Evolutionary conservation across 2,797 vertebrate species (phyloP), one percentile per base, ranked within the genome.

Genomic region (Phalanger gymnotis): DNA sequence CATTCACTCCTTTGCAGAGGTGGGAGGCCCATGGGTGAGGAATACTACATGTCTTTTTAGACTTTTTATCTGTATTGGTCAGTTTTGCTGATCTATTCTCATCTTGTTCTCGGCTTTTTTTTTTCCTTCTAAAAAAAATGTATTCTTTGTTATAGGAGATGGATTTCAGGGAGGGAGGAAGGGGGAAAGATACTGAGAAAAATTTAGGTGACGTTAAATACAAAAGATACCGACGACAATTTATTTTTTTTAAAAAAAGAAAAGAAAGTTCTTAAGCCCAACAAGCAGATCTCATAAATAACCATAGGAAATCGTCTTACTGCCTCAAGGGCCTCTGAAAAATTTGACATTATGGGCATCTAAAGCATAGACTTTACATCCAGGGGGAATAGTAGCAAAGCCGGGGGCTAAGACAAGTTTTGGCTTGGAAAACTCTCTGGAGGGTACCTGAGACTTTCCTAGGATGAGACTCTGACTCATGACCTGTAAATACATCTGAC

Each of bases 231-330:
- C 73, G 11, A 87, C 12, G 51, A 87, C 47, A 51, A 1, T 87
- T 87, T 87, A 87, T 25, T 51, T 81, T n/a, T 2, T 66, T 40
- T 6, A 40, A 51, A 51, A 81, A 87, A 10, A 40, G 40, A 81
- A 87, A 87, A 87, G 73, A 47, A 51, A 87, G 40, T 9, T 87
- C 73, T 51, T 25, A 87, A 97, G 94, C 87, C 87, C 57, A 47
- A 91, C 94, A 90, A 61, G 87, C 3, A 92, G 94, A 96, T 31
- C 91, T 90, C 30, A 3, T 54, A 51, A 90, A 92, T 54, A 40
- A 92, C 91, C 90, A 95, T 93, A 96, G 96, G 53, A 94, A 91
- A 95, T 94, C 93, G 93, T 96, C 95, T 92, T 58, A 91, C 57
- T 87, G 40, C 97, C 93, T 94, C 53, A 81, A 93, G 91, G 93